Conservation (phyloP, 1,140 invertebrate species). For the Drosophila leontia region DNA sequence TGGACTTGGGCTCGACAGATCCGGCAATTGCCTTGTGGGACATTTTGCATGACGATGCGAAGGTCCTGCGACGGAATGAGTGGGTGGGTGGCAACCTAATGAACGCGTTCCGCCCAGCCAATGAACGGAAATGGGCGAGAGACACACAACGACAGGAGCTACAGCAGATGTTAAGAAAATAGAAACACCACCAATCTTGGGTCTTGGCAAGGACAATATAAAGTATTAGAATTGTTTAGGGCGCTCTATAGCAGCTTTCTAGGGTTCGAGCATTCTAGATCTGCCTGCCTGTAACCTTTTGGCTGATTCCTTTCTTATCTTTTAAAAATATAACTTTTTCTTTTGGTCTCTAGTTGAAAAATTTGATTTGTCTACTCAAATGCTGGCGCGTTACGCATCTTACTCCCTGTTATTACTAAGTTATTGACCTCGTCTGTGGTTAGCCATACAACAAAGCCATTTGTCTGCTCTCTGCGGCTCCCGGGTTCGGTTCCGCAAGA, state of each 20-base stretch:
- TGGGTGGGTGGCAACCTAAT: constrained; percentile 57
- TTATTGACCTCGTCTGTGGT: not conserved
- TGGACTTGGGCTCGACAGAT: constrained; percentile 8
- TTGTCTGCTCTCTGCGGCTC: constrained; percentile 24
- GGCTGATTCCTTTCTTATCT: no score
- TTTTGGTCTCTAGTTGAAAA: not conserved
- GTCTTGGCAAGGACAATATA: no score
- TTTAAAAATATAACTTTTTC: not conserved
- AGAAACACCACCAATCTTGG: not conserved
- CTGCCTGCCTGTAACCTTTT: not conserved
- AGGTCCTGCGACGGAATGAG: constrained; percentile 11
- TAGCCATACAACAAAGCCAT: constrained; percentile 11
- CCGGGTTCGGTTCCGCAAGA: constrained; percentile 18
- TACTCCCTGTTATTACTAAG: not conserved
- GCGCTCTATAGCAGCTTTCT: no score
- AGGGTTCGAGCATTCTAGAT: not conserved
- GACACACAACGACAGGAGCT: constrained; percentile 52
- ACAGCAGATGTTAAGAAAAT: constrained; percentile 7
- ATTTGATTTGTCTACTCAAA: not conserved
- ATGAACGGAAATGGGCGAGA: constrained; percentile 54
- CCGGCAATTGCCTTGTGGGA: constrained; percentile 74
- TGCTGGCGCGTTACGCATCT: not conserved
- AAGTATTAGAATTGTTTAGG: no score
- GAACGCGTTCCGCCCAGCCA: constrained; percentile 68
- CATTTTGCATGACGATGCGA: constrained; percentile 62